phyloP scores from a whole-genome alignment of 2,888 invertebrate species.

The Drosophila koepferae region DNA sequence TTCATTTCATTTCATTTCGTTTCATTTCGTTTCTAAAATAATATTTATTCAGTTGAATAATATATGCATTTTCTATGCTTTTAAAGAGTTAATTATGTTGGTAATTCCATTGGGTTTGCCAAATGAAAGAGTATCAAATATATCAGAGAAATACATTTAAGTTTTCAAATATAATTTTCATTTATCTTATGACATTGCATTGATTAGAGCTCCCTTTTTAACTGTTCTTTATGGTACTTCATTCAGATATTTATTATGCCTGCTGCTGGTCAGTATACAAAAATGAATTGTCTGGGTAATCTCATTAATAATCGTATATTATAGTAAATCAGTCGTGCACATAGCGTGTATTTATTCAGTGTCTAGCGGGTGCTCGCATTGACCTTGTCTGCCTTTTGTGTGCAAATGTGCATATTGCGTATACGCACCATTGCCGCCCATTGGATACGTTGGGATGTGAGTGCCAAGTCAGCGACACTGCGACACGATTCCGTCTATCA shows the following conservation, averaged over 20 bases:
- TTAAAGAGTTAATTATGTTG: neutral
- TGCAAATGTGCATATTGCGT: conserved; percentile 45
- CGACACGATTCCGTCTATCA: conserved; percentile 65
- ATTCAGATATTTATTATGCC: neutral
- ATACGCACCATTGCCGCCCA: conserved; percentile 33
- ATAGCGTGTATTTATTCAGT: neutral
- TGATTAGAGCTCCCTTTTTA: neutral
- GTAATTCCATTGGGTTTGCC: neutral
- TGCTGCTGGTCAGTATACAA: neutral
- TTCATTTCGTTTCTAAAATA: neutral
- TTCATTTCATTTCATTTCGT: no score
- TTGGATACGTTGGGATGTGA: conserved; percentile 8
- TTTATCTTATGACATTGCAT: neutral
- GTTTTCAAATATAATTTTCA: neutral
- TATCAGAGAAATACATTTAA: neutral
- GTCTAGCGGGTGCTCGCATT: conserved; percentile 1
- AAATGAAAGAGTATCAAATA: neutral
- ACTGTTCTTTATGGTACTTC: neutral
- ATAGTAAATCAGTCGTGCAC: neutral
- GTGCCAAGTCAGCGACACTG: conserved; percentile 48
- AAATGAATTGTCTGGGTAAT: neutral
- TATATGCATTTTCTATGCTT: no score
- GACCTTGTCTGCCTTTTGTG: conserved; percentile 38
- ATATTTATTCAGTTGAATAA: neutral
- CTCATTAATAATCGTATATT: neutral